These are phyloP conservation scores for Drosophila baimaii DNA, from an alignment of 1,140 invertebrate genomes.

Conservation along the genomic window DNA sequence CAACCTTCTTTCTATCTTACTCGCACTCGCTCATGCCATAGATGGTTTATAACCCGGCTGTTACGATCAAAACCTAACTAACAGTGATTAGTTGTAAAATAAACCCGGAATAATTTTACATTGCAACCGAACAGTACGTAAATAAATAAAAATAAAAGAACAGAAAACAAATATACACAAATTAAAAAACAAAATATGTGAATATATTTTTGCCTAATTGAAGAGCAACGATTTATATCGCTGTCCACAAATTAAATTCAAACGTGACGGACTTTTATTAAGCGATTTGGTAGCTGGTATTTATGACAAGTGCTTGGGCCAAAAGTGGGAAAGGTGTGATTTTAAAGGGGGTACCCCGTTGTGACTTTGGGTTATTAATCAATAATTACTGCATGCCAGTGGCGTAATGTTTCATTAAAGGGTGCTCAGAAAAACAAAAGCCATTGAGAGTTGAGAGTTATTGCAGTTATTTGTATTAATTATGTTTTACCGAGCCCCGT, in stretches of 20 bases:
- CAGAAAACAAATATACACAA: too few relatives aligned
- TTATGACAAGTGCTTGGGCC: not conserved
- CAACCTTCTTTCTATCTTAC: not conserved
- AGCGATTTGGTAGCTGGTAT: not conserved
- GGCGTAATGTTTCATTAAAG: not conserved
- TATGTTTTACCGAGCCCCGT: not conserved
- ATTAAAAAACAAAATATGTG: not conserved
- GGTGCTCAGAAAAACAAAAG: not conserved
- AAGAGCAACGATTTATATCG: not conserved
- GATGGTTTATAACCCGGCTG: too few relatives aligned
- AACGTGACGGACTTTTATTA: conserved; percentile 1
- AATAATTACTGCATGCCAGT: not conserved
- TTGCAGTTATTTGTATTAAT: not conserved
- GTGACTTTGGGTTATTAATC: not conserved
- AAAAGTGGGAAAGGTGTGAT: not conserved
- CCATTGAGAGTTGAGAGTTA: not conserved
- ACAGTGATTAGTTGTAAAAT: too few relatives aligned
- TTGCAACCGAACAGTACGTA: too few relatives aligned
- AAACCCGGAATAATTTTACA: too few relatives aligned
- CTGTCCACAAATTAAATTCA: not conserved
- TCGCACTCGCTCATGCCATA: not conserved
- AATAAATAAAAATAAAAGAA: too few relatives aligned
- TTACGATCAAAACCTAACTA: too few relatives aligned
- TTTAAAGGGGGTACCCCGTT: not conserved
- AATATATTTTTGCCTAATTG: conserved; percentile 1